phyloP scores from a whole-genome alignment of 2,113 vertebrate genomes.

The Ochotona curzoniae region DNA sequence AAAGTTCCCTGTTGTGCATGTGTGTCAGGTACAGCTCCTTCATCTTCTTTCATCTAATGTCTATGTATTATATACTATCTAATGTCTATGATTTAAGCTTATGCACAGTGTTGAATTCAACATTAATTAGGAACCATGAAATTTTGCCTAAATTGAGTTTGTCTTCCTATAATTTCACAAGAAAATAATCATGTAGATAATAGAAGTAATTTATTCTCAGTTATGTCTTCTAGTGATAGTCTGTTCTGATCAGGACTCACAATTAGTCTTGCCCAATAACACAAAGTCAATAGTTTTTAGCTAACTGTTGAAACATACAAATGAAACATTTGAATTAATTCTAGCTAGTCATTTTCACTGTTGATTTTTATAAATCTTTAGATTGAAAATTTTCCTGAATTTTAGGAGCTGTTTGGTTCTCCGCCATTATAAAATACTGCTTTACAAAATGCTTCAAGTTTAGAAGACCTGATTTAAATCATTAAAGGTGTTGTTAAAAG shows the following conservation, averaged over 20 bases:
- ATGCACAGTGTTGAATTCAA: constrained; percentile 25
- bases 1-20: not conserved
- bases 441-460: constrained; percentile 64
- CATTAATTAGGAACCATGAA: constrained; percentile 48
- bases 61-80: constrained; percentile 26
- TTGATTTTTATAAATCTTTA: constrained; percentile 54
- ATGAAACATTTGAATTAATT: constrained; percentile 46
- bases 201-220: constrained; percentile 43
- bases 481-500: constrained; percentile 56
- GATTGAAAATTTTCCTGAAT: constrained; percentile 4
- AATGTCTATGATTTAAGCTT: constrained; percentile 23
- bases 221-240: not conserved
- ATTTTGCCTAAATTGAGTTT: constrained; percentile 35
- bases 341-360: constrained; percentile 30
- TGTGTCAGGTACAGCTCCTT: not conserved
- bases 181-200: constrained; percentile 27
- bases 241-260: constrained; percentile 14
- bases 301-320: constrained; percentile 38
- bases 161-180: constrained; percentile 42
- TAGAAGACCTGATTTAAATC: constrained; percentile 58
- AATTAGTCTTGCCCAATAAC: constrained; percentile 59
- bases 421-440: constrained; percentile 38
- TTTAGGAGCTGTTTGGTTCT: constrained; percentile 49
- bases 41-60: not conserved
- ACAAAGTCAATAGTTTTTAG: constrained; percentile 50